Evolutionary conservation across 1,140 invertebrate genomes (phyloP), one percentile per base, ranked within the genome.

Genomic region (Sweltsa coloradensis): DNA sequence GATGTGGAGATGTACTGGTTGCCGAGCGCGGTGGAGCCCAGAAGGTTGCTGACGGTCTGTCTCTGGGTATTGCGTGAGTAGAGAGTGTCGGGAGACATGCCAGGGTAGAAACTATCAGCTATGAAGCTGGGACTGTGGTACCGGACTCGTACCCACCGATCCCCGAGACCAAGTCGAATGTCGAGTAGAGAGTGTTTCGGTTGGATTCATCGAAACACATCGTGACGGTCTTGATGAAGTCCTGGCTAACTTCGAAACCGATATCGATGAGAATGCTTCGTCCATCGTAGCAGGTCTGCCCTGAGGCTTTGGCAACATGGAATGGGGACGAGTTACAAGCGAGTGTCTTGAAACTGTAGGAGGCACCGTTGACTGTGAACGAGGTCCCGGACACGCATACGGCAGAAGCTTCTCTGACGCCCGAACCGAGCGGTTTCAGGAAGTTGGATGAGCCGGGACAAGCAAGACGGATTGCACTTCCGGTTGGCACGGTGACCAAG

Each of bases 1-100:
- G 37, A 13, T 3, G n/a, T 14, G 3, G 54, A 61, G 5, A 70
- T 57, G 46, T 65, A 70, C 14, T 56, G 41, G 6, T 56, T 23
- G 2, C 61, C 59, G 42, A 60, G 43, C 3, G 14, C 23, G 9
- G 53, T 14, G 4, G 60, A 61, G 21, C 59, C 59, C 5, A 71
- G 53, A n/a, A 60, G 54, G 13, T 18, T 43, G 1, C 43, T 46
- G 5, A 59, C 37, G 1, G 52, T 51, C 36, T 51, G 34, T 24
- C 41, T 42, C 39, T 59, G 52, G n/a, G 21, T 53, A 47, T 6
- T 40, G 47, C 19, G 53, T 5, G 29, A 51, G 41, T 62, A 63
- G 6, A 52, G 47, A 1, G 34, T 41, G 26, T 54, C 37, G 1
- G 55, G 51, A 4, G 44, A 31, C 3, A 62, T 50, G 2, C 50